Conservation (phyloP, 2,797 vertebrate genomes). For the Etheostoma nigrum region DNA sequence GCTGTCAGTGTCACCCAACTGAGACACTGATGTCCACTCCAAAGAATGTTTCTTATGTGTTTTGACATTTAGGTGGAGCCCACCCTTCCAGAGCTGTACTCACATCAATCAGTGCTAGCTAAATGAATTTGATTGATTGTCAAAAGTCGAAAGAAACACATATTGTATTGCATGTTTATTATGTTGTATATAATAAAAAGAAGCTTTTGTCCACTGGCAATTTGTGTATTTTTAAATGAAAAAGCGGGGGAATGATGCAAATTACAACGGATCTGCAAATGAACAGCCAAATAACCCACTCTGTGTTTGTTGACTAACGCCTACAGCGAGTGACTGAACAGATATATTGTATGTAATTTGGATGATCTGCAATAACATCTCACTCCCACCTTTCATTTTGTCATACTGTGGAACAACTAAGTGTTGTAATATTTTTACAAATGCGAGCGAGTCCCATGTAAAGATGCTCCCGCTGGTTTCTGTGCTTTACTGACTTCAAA, state of each 20-base stretch:
- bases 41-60: slow-evolving; percentile 14
- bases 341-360: slow-evolving; percentile 29
- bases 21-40: slow-evolving; percentile 31
- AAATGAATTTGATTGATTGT: not conserved
- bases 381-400: slow-evolving; percentile 37
- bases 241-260: not conserved
- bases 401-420: slow-evolving; percentile 3
- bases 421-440: slow-evolving; percentile 8
- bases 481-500: not conserved
- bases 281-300: slow-evolving; percentile 47
- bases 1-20: slow-evolving; percentile 38
- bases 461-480: slow-evolving; percentile 3
- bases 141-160: no score
- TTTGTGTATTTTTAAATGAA: not conserved
- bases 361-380: slow-evolving; percentile 29
- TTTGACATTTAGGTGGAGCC: slow-evolving; percentile 16
- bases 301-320: slow-evolving; percentile 42
- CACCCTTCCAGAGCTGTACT: not conserved
- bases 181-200: no score
- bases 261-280: slow-evolving; percentile 31
- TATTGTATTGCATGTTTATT: no score
- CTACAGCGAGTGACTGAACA: slow-evolving; percentile 50
- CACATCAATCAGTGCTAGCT: no score
- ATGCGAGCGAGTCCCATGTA: not conserved
- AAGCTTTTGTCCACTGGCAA: not conserved